phyloP scores from a whole-genome alignment of 2,797 vertebrate species.

The Tangara arthus region DNA sequence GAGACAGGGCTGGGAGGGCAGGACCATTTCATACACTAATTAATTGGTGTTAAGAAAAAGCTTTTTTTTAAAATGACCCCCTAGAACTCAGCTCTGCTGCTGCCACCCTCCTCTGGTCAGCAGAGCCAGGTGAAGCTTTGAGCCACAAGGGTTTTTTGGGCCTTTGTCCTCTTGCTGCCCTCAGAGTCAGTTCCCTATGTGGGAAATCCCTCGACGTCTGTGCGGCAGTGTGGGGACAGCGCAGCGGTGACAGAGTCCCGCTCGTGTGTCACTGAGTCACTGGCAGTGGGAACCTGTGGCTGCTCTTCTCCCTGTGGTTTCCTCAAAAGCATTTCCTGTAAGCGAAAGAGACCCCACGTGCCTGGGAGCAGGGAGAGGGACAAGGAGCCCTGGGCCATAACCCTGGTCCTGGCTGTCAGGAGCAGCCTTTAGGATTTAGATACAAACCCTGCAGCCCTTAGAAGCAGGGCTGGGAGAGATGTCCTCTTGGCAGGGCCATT shows the following conservation, averaged over 20 bases:
- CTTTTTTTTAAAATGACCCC: background rate
- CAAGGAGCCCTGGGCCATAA: background rate
- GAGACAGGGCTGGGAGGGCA: background rate
- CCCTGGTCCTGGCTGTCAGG: background rate
- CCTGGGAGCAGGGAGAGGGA: background rate
- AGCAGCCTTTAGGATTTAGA: background rate
- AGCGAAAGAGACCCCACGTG: background rate
- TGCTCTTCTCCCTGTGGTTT: background rate
- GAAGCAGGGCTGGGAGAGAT: background rate
- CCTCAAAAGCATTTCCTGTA: constrained; percentile 44
- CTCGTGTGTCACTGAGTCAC: background rate
- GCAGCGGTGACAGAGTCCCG: accelerated
- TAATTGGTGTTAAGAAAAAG: background rate
- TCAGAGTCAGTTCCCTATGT: background rate
- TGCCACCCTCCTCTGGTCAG: background rate
- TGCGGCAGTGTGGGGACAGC: accelerated
- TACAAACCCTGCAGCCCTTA: background rate
- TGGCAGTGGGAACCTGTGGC: background rate
- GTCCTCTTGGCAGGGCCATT: background rate
- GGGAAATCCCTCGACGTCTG: background rate
- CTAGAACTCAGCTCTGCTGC: background rate
- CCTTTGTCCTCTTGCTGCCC: background rate
- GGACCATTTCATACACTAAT: background rate
- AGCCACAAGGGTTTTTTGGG: accelerated
- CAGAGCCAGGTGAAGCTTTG: accelerated